Percentiles rank a stretch among this genome's conserved stretches.
Evolutionary conservation across 2,888 invertebrate genomes (phyloP).

Genomic region (Apocheima hispidaria): DNA sequence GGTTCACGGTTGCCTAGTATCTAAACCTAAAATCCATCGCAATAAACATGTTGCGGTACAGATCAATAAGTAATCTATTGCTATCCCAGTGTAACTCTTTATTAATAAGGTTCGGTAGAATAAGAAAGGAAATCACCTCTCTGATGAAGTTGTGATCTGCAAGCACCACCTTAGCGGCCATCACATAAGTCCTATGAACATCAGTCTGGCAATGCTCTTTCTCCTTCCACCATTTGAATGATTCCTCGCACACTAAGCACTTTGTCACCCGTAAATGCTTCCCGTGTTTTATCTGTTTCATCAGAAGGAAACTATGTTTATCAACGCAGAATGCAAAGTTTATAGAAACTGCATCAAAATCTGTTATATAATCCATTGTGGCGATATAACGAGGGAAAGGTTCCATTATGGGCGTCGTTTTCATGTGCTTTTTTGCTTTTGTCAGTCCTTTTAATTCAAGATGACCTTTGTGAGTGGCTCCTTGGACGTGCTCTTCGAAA

Average conservation of each 20-base stretch:
- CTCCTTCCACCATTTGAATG: constrained; percentile 46
- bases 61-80: no score
- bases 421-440: constrained; percentile 44
- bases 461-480: constrained; percentile 56
- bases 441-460: constrained; percentile 56
- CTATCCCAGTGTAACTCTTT: no score
- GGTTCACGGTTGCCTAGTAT: no score
- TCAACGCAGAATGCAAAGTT: constrained; percentile 49
- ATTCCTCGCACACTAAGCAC: constrained; percentile 61
- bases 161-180: constrained; percentile 49
- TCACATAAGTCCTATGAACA: constrained; percentile 54
- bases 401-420: background rate
- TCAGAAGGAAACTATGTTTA: constrained; percentile 54
- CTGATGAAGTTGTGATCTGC: constrained; percentile 57
- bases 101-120: no score
- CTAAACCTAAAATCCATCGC: no score
- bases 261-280: constrained; percentile 49
- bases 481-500: constrained; percentile 60
- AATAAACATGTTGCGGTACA: no score
- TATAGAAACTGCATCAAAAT: constrained; percentile 9
- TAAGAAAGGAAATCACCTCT: no score
- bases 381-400: background rate
- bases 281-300: constrained; percentile 47
- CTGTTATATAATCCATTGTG: constrained; percentile 4
- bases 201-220: constrained; percentile 53